Percentiles rank a stretch among this genome's conserved stretches.
Conservation (phyloP, 35 echinoderm and acorn worm genomes). For the Stichopus chloronotus region DNA sequence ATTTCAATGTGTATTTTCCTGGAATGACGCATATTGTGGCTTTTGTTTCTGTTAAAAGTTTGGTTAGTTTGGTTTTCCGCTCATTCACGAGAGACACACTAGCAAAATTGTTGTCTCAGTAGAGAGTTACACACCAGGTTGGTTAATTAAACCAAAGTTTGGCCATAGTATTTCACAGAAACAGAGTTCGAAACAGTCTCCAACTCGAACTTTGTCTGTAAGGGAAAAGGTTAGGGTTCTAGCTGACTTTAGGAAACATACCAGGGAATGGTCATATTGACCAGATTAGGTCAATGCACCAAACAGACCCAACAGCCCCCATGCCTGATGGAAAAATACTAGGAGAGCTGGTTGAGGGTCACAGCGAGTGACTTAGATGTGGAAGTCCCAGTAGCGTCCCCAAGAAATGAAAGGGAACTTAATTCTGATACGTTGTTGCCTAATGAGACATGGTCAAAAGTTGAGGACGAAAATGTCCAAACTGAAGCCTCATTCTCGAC, state of each 20-base stretch:
- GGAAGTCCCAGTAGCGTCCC: not conserved
- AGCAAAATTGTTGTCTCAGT: conserved; percentile 13
- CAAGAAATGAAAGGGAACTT: not conserved
- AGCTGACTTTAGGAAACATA: conserved; percentile 12
- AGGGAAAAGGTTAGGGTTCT: conserved; percentile 27
- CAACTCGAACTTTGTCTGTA: conserved; percentile 9
- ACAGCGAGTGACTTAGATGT: not conserved
- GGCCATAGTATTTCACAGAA: not conserved
- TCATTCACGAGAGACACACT: not conserved
- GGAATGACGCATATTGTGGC: too few species aligned
- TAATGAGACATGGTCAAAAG: not conserved
- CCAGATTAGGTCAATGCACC: conserved; percentile 15
- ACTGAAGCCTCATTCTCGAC: not conserved
- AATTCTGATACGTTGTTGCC: not conserved
- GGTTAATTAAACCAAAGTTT: conserved; percentile 25
- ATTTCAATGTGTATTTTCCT: too few species aligned
- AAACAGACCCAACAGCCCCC: not conserved
- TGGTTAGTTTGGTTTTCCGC: too few species aligned
- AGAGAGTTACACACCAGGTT: conserved; percentile 11
- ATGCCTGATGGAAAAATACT: not conserved
- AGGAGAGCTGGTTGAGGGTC: not conserved
- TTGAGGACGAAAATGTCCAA: not conserved
- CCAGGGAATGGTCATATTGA: not conserved
- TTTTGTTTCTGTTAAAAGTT: too few species aligned
- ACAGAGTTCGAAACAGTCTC: not conserved